Base-by-base conservation (phyloP, 2,888 invertebrate species). In the Dryocosmus kuriphilus region DNA sequence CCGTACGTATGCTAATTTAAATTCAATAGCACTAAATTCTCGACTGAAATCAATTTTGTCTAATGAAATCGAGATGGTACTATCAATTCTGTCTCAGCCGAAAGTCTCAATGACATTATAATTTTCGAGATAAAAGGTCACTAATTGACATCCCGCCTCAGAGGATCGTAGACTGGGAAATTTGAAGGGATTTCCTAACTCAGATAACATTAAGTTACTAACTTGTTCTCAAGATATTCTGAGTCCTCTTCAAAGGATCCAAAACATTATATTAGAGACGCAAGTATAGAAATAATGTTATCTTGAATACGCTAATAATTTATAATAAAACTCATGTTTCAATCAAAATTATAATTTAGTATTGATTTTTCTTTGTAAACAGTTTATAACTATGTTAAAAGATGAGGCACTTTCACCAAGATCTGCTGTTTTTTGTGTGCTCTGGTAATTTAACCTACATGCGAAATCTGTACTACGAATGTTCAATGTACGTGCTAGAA, bases 11-110 rank as follows among this genome's bases (percentile, higher is more conserved):
- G 27, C 46, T 67, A 27, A 67, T 67, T 46, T 46, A 46, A 67
- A 67, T 67, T 71, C 71, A 71, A 71, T 71, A 51, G 46, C 71
- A 71, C 51, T 71, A 71, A 71, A 71, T 71, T 22, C 51, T 71
- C 27, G 30, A 51, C n/a, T 27, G 6, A n/a, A 71, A 51, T 71
- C 71, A 71, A 51, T 71, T 71, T 51, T n/a, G 71, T 51, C 0
- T 19, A 24, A 67, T 19, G 46, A n/a, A n/a, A 27, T 30, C 30
- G 51, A 71, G 71, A 11, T 32, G 6, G 7, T 30, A 46, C 19
- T 27, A 46, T 4, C 9, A 51, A 71, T 51, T 71, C 30, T 71
- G 22, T 71, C 30, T 71, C 6, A 51, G n/a, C 8, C 19, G 6
- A 30, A 67, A 46, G 16, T 71, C 51, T 71, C 46, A 71, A 32